Evolutionary conservation across 2,113 vertebrate species (phyloP), one percentile per base, ranked within the genome.

Genomic region (Polypterus bichir): DNA sequence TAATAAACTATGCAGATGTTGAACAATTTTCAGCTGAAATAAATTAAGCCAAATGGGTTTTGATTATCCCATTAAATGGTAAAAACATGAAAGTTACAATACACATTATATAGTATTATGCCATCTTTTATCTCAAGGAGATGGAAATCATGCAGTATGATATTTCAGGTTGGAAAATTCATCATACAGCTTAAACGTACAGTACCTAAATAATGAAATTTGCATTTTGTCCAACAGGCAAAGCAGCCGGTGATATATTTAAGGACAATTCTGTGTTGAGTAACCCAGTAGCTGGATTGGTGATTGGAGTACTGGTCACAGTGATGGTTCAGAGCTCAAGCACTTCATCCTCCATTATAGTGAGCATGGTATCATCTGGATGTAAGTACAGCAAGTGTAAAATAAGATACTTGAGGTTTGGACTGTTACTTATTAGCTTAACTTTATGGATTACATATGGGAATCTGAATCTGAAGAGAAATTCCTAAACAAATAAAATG

Each of bases 331-430:
- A 98, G 74, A 98, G 96, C 67, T 98, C 96, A 53, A 94, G 92
- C 69, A 98, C 96, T 1, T 98, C 96, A 1, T 89, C 94, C 0
- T 97, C 94, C 55, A 94, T 98, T 55, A 70, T 98, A 4, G 94
- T 98, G 86, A 98, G 94, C 89, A 97, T 98, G 96, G 96, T 98
- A 60, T 89, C 96, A 58, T 93, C 94, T 67, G 89, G 89, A 3
- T 0, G 96, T 98, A 73, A 93, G 93, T 83, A 44, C 64, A 62
- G 10, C 44, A n/a, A 54, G 8, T 6, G 53, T n/a, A n/a, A 64
- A 45, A 57, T 6, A 9, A 27, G 27, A 27, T 27, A 27, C 27
- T 9, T n/a, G 27, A 3, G 27, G 6, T 2, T 1, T 4, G 6
- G 8, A 4, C 10, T 10, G n/a, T 4, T 4, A 45, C 10, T 11